phyloP scores from a whole-genome alignment of 2,888 invertebrate species.

The Meteorus colon region DNA sequence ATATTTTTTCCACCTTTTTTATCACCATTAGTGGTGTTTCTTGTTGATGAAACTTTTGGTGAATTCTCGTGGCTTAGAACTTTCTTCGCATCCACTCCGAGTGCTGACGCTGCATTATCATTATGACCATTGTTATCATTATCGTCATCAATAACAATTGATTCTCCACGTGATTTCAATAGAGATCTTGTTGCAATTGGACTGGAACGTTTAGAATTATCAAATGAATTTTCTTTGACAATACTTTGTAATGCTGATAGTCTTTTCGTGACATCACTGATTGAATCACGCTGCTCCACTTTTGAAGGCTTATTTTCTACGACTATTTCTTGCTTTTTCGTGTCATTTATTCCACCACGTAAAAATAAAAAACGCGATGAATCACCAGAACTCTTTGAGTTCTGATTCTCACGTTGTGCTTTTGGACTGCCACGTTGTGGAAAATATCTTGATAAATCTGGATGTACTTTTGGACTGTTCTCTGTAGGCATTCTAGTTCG shows the following conservation, averaged over 20 bases:
- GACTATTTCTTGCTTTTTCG: not conserved
- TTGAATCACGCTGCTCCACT: not conserved
- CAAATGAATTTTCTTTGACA: slow-evolving; percentile 22
- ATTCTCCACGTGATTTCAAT: not conserved
- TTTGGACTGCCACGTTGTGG: slow-evolving; percentile 42
- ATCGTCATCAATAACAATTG: not conserved
- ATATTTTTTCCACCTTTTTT: slow-evolving; percentile 1
- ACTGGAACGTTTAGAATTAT: slow-evolving; percentile 15
- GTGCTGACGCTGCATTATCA: not conserved
- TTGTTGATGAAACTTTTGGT: slow-evolving; percentile 41
- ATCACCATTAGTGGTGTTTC: not conserved
- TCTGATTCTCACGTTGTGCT: slow-evolving; percentile 23
- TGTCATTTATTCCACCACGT: slow-evolving; percentile 16
- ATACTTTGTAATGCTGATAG: slow-evolving; percentile 34
- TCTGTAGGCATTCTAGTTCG: slow-evolving; percentile 35
- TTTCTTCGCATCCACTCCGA: slow-evolving; percentile 19
- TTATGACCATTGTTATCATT: not conserved
- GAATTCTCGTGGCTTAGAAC: slow-evolving; percentile 43
- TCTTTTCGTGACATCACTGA: slow-evolving; percentile 37
- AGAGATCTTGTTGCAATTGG: slow-evolving; percentile 11
- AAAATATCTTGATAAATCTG: slow-evolving; percentile 57
- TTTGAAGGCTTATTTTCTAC: not conserved
- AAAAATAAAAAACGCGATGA: slow-evolving; percentile 45
- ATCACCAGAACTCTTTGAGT: slow-evolving; percentile 27
- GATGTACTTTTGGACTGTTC: slow-evolving; percentile 22